phyloP scores from a whole-genome alignment of 2,888 invertebrate species.

The Zygaena filipendulae region DNA sequence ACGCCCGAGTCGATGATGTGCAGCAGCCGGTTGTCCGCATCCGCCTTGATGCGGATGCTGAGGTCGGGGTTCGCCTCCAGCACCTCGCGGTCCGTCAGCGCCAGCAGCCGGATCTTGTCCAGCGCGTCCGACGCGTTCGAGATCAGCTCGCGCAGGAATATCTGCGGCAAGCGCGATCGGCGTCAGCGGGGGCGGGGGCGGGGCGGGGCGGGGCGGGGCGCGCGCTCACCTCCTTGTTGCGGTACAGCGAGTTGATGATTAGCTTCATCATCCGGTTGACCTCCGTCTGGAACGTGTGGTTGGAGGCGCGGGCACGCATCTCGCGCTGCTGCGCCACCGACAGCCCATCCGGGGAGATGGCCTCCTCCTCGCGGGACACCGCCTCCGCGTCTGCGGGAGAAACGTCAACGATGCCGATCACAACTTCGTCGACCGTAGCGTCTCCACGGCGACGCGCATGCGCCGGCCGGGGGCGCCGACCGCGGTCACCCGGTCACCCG shows the following conservation, averaged over 20 bases:
- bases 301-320: constrained; percentile 88
- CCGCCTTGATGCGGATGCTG: constrained; percentile 90
- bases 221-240: constrained; percentile 90
- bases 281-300: constrained; percentile 95
- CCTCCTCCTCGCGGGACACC: constrained; percentile 92
- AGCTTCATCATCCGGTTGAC: constrained; percentile 99
- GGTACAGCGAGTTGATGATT: constrained; percentile 98
- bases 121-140: constrained; percentile 99
- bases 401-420: not conserved
- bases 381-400: constrained; percentile 90
- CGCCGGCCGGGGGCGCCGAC: constrained; percentile 10
- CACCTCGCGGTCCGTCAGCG: constrained; percentile 86
- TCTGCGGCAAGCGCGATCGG: constrained; percentile 60
- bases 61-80: constrained; percentile 85
- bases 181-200: not conserved
- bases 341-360: constrained; percentile 94
- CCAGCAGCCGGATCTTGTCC: constrained; percentile 95
- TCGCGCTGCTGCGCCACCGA: constrained; percentile 95
- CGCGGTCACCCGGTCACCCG: not conserved
- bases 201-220: not conserved
- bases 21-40: constrained; percentile 90
- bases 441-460: constrained; percentile 1
- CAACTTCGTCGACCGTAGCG: constrained; percentile 1
- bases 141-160: constrained; percentile 96
- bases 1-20: constrained; percentile 97